These are phyloP conservation scores for Percopsis omiscomaycus DNA, from an alignment of 2,797 vertebrate species.

Conservation along the genomic window DNA sequence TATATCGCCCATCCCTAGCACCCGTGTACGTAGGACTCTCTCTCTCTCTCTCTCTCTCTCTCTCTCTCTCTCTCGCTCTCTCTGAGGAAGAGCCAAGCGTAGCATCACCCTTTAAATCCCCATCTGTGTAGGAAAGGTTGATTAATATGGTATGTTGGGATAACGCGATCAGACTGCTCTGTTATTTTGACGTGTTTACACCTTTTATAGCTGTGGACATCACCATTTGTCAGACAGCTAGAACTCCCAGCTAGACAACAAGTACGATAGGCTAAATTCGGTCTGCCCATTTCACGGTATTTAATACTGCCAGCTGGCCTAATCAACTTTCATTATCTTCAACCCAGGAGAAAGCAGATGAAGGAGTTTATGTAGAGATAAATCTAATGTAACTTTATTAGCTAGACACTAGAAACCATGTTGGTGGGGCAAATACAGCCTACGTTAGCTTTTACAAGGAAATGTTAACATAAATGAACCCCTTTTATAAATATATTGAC, in stretches of 20 bases:
- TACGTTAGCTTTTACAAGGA: no score
- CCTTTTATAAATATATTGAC: no score
- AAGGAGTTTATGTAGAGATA: no score
- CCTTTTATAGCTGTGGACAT: not conserved
- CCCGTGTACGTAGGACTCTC: no score
- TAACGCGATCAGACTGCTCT: not conserved
- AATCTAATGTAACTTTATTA: no score
- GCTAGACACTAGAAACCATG: no score
- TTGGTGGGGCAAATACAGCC: no score
- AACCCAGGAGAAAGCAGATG: not conserved
- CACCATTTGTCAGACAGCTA: not conserved
- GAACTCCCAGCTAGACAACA: not conserved
- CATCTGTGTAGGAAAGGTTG: not conserved
- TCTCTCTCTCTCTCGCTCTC: no score
- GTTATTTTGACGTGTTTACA: not conserved
- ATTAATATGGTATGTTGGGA: not conserved
- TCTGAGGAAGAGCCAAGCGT: not conserved
- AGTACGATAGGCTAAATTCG: not conserved
- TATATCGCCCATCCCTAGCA: no score
- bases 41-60: no score
- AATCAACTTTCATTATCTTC: not conserved
- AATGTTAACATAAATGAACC: no score
- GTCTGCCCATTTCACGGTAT: not conserved
- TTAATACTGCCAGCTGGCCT: not conserved
- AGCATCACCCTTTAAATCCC: not conserved